Conservation (phyloP, 2,888 invertebrate genomes). For the Melipona beecheii region DNA sequence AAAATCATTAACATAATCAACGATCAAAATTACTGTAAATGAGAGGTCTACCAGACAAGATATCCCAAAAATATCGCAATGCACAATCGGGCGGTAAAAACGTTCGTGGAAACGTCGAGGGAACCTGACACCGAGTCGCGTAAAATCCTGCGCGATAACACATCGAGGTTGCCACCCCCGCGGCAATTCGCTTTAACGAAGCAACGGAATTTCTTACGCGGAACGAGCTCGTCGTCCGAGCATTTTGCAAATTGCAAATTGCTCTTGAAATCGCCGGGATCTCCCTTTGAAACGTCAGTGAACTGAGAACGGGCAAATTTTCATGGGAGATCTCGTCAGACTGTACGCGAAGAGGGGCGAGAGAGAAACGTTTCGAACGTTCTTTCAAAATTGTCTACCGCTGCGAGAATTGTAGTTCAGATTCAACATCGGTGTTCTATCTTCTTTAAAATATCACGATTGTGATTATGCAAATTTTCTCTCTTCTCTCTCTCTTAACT, state of each 20-base stretch:
- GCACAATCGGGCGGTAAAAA: not conserved
- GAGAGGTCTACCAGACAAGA: not conserved
- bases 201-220: constrained; percentile 12
- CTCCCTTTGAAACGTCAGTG: not conserved
- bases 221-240: not conserved
- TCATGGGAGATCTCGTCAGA: not conserved
- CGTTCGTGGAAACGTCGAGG: not conserved
- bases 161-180: not conserved
- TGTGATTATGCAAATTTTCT: not conserved
- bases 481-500: not conserved
- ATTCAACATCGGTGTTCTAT: not conserved
- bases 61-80: not conserved
- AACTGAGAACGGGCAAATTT: not conserved
- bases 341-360: no score
- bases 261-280: constrained; percentile 11
- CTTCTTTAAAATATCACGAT: not conserved
- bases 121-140: no score
- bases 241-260: constrained; percentile 18
- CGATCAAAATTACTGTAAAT: not conserved
- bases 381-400: not conserved
- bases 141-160: not conserved
- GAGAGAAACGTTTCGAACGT: not conserved
- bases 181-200: constrained; percentile 40
- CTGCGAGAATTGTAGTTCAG: not conserved
- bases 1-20: not conserved